Conservation (phyloP, 2,888 invertebrate genomes). For the Rhingia rostrata region DNA sequence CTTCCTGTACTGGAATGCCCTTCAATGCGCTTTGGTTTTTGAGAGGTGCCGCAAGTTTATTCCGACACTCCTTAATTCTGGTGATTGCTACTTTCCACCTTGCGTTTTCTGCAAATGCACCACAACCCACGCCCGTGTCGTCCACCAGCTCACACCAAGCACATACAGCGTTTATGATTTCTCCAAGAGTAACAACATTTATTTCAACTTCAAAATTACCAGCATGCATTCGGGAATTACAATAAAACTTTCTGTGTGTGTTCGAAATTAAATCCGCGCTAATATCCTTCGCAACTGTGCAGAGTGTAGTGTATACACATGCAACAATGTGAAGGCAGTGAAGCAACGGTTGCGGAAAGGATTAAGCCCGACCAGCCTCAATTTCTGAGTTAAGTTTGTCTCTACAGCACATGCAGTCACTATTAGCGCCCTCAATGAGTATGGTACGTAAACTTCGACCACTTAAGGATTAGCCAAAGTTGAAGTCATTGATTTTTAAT, state of each 20-base stretch:
- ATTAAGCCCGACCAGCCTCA: conserved; percentile 35
- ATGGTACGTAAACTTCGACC: conserved; percentile 53
- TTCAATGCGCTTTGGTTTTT: neutral
- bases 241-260: conserved; percentile 61
- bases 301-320: conserved; percentile 10
- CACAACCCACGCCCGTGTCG: neutral
- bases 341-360: conserved; percentile 59
- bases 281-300: conserved; percentile 52
- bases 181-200: conserved; percentile 58
- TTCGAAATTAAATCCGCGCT: conserved; percentile 53
- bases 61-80: conserved; percentile 27
- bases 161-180: conserved; percentile 46
- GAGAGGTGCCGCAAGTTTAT: conserved; percentile 51
- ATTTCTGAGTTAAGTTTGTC: conserved; percentile 1
- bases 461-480: conserved; percentile 64
- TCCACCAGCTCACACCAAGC: conserved; percentile 11
- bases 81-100: conserved; percentile 14
- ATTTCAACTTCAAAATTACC: conserved; percentile 60
- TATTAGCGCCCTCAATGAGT: no score
- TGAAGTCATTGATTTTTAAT: conserved; percentile 72
- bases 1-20: neutral
- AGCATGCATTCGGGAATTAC: conserved; percentile 71
- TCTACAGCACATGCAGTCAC: conserved; percentile 6
- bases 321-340: conserved; percentile 35
- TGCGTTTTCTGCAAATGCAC: conserved; percentile 33